Base-by-base conservation (phyloP, 2,888 invertebrate genomes). In the Drosophila meridionalis region DNA sequence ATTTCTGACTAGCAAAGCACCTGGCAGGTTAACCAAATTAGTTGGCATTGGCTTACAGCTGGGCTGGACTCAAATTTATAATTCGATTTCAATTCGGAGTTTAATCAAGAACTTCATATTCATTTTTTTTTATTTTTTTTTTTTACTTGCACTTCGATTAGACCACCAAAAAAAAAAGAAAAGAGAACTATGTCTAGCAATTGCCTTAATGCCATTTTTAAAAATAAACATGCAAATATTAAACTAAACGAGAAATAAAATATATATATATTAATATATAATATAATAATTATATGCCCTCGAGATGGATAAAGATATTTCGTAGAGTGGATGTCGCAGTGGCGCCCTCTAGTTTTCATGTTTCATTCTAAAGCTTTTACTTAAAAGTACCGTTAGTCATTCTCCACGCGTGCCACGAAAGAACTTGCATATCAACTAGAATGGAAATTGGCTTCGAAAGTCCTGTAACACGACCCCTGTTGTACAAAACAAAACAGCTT, bases 11-110 rank as follows among this genome's bases (percentile, higher is more conserved):
- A 28, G 12, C 36, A 34, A 20, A 32, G n/a, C 52, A 34, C 32
- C 52, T 52, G 52, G 40, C 38, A 30, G 30, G 52, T n/a, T 80
- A 77, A 66, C 56, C 52, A 60, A 77, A 66, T 78, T 78, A 76
- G 40, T 55, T 43, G n/a, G 14, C 32, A 64, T 59, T 58, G 50
- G 20, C 38, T 62, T 67, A 36, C 45, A 5, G n/a, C 9, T n/a
- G 8, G 28, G 7, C 72, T 56, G n/a, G 40, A 56, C 42, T 56
- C 6, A 11, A 7, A n/a, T 42, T 42, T n/a, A 7, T 32, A 32
- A 40, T 42, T 26, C 14, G 2, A 28, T 38, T 38, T 36, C 14
- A 38, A 26, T 26, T 8, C 7, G 20, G 5, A 52, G 4, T 12
- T n/a, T 4, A 32, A 14, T 26, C 11, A n/a, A 42, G n/a, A 7